Evolutionary conservation across 2,797 vertebrate species (phyloP).

Genomic region (Platalea minor): DNA sequence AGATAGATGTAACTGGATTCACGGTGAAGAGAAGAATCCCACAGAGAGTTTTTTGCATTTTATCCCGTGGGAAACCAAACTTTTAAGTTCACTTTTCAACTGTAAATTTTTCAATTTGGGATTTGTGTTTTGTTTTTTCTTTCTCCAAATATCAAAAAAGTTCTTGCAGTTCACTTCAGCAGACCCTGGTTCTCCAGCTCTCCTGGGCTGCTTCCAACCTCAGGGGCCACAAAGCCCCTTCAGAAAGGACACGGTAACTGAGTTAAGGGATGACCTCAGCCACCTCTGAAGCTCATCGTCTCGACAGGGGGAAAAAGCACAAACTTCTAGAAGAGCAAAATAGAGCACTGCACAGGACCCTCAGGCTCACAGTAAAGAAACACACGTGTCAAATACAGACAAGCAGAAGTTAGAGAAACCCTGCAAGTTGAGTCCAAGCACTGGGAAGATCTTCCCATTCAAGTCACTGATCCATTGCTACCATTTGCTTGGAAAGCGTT

Average conservation of each 20-base stretch:
- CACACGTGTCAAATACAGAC: background rate
- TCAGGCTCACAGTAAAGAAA: background rate
- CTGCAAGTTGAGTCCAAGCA: background rate
- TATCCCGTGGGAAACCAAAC: background rate
- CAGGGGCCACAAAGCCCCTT: background rate
- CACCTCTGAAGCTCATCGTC: background rate
- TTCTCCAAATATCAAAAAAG: background rate
- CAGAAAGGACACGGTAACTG: accelerated
- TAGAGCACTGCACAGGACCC: background rate
- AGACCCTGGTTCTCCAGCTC: background rate
- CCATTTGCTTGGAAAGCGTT: background rate
- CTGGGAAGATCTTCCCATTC: background rate
- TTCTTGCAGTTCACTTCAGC: background rate
- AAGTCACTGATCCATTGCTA: background rate
- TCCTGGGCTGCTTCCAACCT: background rate
- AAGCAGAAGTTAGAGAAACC: background rate
- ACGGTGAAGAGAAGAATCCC: background rate
- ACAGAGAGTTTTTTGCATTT: background rate
- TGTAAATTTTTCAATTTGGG: background rate
- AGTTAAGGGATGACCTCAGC: background rate
- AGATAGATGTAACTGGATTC: background rate
- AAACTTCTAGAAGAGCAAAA: background rate
- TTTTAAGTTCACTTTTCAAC: background rate
- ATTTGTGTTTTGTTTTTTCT: background rate
- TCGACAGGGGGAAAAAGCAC: background rate